Evolutionary conservation across 2,113 vertebrate species (phyloP).

Genomic region (Capricornis sumatraensis): DNA sequence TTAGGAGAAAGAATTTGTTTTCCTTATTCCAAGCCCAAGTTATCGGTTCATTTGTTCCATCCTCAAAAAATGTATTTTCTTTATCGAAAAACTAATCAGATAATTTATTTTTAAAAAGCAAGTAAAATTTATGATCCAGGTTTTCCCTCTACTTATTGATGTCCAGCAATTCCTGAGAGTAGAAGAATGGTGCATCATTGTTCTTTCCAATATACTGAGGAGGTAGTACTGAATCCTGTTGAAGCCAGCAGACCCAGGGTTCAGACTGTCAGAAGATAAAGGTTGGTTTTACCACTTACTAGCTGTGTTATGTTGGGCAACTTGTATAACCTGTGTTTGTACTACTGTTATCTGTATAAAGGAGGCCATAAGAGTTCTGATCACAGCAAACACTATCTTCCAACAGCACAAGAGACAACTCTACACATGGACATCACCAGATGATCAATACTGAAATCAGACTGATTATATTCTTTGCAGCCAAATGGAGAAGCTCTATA

Average conservation of each 20-base stretch:
- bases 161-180: not conserved
- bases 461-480: not conserved
- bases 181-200: fast-evolving
- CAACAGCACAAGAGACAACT: not conserved
- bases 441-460: not conserved
- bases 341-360: not conserved
- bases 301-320: not conserved
- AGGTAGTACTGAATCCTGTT: fast-evolving
- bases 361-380: not conserved
- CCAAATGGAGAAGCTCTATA: not conserved
- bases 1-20: not conserved
- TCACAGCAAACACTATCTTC: not conserved
- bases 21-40: not conserved
- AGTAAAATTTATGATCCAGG: not conserved
- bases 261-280: not conserved
- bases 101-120: not conserved
- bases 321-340: not conserved
- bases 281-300: too few relatives aligned
- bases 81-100: not conserved
- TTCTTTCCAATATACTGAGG: not conserved
- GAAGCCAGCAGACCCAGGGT: fast-evolving
- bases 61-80: not conserved
- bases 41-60: not conserved
- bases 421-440: not conserved
- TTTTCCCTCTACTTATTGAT: not conserved